Evolutionary conservation across 2,113 vertebrate species (phyloP).

Genomic region (Dascyllus trimaculatus): DNA sequence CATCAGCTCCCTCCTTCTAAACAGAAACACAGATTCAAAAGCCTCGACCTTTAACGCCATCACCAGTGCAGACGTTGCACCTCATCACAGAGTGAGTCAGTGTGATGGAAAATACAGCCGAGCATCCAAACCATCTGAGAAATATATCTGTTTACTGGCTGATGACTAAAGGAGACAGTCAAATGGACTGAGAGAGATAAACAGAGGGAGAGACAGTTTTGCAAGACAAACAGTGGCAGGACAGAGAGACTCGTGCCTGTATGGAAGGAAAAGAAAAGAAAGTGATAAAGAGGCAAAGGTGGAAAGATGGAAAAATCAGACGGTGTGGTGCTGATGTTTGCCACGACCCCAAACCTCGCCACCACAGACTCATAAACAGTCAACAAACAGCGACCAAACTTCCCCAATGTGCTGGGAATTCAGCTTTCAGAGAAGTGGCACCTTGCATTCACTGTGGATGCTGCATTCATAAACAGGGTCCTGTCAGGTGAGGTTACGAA

Average conservation of each 20-base stretch:
- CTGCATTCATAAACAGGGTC: conserved; percentile 22
- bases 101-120: conserved; percentile 46
- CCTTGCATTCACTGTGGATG: conserved; percentile 16
- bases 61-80: conserved; percentile 8
- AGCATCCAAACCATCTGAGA: conserved; percentile 49
- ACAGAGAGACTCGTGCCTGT: neutral
- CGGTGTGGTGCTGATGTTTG: conserved; percentile 38
- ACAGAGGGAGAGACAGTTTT: conserved; percentile 3
- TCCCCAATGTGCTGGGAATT: too few species aligned
- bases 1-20: conserved; percentile 11
- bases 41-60: conserved; percentile 11
- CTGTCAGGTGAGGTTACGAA: conserved; percentile 21
- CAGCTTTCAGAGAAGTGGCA: conserved; percentile 40
- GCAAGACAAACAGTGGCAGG: conserved; percentile 21
- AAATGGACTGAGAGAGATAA: conserved; percentile 24
- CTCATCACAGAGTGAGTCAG: conserved; percentile 13
- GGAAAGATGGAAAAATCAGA: conserved; percentile 12
- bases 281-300: conserved; percentile 6
- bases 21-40: conserved; percentile 38
- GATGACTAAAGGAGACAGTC: conserved; percentile 31
- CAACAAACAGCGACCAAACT: conserved; percentile 61
- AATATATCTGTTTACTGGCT: conserved; percentile 43
- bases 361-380: conserved; percentile 67
- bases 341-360: conserved; percentile 46
- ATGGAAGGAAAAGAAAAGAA: neutral